Evolutionary conservation across 1,140 invertebrate genomes (phyloP).

Genomic region (Acromyrmex heyeri): DNA sequence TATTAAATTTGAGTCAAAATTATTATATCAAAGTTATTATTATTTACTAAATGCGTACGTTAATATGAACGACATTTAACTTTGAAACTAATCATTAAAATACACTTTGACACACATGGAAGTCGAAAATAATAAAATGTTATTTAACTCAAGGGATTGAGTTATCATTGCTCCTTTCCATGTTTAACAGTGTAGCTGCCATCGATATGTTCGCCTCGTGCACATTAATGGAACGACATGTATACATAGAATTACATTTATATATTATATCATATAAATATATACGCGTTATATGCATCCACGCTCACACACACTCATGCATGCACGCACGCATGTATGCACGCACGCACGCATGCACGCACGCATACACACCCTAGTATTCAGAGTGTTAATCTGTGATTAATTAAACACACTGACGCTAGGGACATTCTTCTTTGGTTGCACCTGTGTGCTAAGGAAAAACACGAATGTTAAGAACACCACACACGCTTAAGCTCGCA

Average conservation of each 20-base stretch:
- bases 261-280: constrained; percentile 70
- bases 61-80: too few relatives aligned
- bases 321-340: too few relatives aligned
- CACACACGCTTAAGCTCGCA: constrained; percentile 4
- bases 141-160: too few relatives aligned
- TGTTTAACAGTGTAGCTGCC: too few relatives aligned
- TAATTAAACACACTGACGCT: constrained; percentile 27
- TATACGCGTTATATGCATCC: constrained; percentile 64
- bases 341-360: background rate
- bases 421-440: constrained; percentile 47
- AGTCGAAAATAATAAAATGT: too few relatives aligned
- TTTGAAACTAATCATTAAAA: too few relatives aligned
- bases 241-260: constrained; percentile 70
- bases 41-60: too few relatives aligned
- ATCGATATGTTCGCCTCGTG: background rate
- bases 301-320: constrained; percentile 52
- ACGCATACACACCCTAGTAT: constrained; percentile 24
- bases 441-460: constrained; percentile 29
- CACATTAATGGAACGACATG: constrained; percentile 60
- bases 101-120: too few relatives aligned
- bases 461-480: constrained; percentile 18
- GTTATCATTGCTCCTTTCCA: too few relatives aligned
- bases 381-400: constrained; percentile 33
- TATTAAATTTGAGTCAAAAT: too few relatives aligned
- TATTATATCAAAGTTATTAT: too few relatives aligned